phyloP scores from a whole-genome alignment of 2,113 vertebrate species.

The Neolamprologus variostigma region DNA sequence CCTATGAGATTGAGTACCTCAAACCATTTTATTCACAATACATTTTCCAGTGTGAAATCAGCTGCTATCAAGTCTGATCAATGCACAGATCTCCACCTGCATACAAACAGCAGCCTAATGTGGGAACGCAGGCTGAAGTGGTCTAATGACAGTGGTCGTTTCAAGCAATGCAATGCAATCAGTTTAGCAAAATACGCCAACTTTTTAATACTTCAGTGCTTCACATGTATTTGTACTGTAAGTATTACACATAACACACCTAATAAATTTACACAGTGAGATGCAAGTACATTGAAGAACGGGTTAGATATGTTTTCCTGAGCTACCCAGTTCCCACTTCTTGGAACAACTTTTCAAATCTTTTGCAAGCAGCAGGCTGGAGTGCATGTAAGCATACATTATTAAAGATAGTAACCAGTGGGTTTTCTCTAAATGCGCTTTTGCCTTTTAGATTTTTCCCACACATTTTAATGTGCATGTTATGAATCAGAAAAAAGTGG shows the following conservation, averaged over 20 bases:
- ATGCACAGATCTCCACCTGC: neutral
- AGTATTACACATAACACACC: neutral
- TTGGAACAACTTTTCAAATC: neutral
- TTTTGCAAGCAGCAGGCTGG: neutral
- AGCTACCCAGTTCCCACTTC: neutral
- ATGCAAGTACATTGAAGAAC: neutral
- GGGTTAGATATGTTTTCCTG: neutral
- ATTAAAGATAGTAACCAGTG: conserved; percentile 9
- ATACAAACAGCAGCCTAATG: neutral
- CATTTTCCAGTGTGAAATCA: neutral
- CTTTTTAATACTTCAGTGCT: neutral
- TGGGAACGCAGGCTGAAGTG: neutral
- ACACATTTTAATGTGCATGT: neutral
- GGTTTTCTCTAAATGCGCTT: neutral
- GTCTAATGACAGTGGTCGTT: neutral
- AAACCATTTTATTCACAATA: neutral
- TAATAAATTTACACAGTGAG: neutral
- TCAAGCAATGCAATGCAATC: neutral
- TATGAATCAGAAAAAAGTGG: neutral
- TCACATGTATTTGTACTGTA: neutral
- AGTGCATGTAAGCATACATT: conserved; percentile 12
- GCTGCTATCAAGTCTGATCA: conserved; percentile 4
- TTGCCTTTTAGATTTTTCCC: neutral
- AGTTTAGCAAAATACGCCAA: neutral
- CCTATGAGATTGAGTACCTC: neutral